Evolutionary conservation across 1,140 invertebrate genomes (phyloP), one percentile per base, ranked within the genome.

Genomic region (Tetragonula clypearis): DNA sequence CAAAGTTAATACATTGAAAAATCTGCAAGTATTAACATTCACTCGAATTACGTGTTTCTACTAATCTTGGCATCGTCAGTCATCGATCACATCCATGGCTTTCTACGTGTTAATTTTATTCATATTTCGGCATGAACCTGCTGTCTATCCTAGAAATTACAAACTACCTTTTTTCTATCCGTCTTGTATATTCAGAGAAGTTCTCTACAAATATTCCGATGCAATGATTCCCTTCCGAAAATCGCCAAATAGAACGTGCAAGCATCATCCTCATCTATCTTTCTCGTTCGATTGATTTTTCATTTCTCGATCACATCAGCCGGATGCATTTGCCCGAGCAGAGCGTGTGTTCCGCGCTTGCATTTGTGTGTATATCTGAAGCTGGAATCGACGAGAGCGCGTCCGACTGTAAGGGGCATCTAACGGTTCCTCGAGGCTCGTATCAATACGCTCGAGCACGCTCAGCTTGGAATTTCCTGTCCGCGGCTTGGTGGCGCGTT

Each of bases 381-480:
- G n/a, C 60, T 58, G 66, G 62, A 83, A 68, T 35, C 60, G 71
- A 55, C n/a, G 71, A 19, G 60, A 35, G 71, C 35, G 71, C 35
- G 41, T 76, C 60, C 19, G 53, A n/a, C 56, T 49, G 26, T 72
- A 79, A 84, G 80, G 41, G 66, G 82, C 74, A 86, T 49, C 71
- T 85, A 83, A 60, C 79, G 77, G 86, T 80, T 62, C 49, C 65
- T n/a, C 55, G 76, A 58, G 60, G 41, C 66, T 72, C n/a, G 53
- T 69, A 81, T 81, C 71, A 68, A 77, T 74, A 66, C 74, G 35
- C 26, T 69, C 60, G 35, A 30, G 30, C 73, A 41, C 15, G 41
- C 5, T 35, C 35, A 41, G 66, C 60, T 62, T 77, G 78, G 83
- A 86, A 85, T 87, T 82, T 87, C 78, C 79, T 76, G 76, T 49